Base-by-base conservation (phyloP, 1,140 invertebrate species). In the Microplitis demolitor region DNA sequence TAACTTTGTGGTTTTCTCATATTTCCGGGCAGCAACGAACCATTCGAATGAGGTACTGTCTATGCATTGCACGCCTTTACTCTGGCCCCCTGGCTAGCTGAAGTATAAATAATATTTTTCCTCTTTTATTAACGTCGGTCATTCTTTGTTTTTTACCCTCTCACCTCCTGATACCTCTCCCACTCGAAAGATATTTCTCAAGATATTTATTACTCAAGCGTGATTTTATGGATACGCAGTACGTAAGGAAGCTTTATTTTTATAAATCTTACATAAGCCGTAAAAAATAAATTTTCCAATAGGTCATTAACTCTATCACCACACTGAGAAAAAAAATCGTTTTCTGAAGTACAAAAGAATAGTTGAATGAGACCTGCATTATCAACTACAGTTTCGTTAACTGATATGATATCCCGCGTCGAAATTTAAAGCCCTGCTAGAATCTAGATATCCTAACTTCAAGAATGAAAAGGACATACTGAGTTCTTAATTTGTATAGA, bases 41-140 rank as follows among this genome's bases (percentile, higher is more conserved):
- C 73, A 74, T 74, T 71, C 69, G 69, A 74, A 74, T 74, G 73
- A 74, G 58, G 69, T 61, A 71, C 73, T 74, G 73, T 74, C 73
- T 74, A 74, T 74, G 73, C 73, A 74, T 71, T 64, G 73, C 73
- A 74, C 73, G 73, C 64, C 45, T 51, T 67, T 67, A 60, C 31
- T 39, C 56, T 14, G 45, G 67, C 66, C 71, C 39, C 39, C 60
- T 31, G 53, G 34, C 39, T 54, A 34, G 6, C 69, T 53, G 37
- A 11, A 63, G 68, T 71, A 74, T 74, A 74, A 74, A 74, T 74
- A 74, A 74, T 74, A 74, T 71, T 63, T 62, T 71, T 71, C 58
- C 56, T 71, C 69, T 60, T 35, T 68, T 56, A 51, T 53, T 62
- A 64, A 54, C 34, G 16, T 68, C 58, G 33, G 35, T 63, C 54